Evolutionary conservation across 2,797 vertebrate genomes (phyloP).

Genomic region (Rhinophrynus dorsalis): DNA sequence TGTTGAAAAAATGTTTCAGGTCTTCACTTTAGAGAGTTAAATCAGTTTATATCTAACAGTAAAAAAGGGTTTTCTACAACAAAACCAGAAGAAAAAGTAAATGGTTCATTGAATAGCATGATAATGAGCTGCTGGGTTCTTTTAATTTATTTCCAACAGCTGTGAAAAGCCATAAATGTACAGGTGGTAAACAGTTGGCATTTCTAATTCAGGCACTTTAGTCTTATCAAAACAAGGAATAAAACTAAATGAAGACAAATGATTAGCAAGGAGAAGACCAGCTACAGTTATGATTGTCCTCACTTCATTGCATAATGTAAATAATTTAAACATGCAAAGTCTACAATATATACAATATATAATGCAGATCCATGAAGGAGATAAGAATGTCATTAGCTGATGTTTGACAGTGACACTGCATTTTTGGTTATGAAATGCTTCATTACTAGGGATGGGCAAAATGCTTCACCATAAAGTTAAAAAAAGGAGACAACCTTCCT

Average conservation of each 20-base stretch:
- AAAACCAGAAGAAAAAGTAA: conserved; percentile 39
- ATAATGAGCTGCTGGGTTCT: conserved; percentile 49
- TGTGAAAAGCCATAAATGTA: conserved; percentile 46
- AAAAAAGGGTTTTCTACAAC: conserved; percentile 28
- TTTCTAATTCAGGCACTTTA: conserved; percentile 48
- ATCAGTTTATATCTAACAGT: conserved; percentile 16
- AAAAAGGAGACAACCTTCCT: no score
- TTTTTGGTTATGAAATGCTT: no score
- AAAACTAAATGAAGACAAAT: conserved; percentile 52
- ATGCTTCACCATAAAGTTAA: no score
- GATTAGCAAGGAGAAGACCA: conserved; percentile 39
- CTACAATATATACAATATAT: no score
- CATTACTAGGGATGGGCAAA: no score
- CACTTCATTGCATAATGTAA: background rate
- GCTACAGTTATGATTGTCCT: conserved; percentile 33
- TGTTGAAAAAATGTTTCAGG: background rate
- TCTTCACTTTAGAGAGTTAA: conserved; percentile 19
- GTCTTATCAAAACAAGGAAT: conserved; percentile 51
- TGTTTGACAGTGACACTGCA: no score
- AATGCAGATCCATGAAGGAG: no score
- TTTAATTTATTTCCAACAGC: conserved; percentile 50
- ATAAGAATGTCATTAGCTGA: no score
- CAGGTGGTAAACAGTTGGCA: conserved; percentile 51
- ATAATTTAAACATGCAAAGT: background rate
- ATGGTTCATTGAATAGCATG: conserved; percentile 50